Conservation (phyloP, 37 sponge, comb jelly and placozoan genomes). For the Spongilla lacustris region DNA sequence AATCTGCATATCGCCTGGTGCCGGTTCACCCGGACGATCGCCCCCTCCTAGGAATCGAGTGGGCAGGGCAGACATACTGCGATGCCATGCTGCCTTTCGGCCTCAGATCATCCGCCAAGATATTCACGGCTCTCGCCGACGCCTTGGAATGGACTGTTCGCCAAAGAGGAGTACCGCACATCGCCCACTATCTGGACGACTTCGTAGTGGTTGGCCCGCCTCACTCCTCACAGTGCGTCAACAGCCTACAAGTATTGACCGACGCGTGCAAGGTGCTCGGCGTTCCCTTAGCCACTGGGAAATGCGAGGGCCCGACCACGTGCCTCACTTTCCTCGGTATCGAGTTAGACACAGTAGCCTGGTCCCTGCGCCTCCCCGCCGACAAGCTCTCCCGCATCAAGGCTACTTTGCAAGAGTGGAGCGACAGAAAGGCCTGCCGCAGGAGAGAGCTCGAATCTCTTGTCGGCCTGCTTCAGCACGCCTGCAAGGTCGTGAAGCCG, state of each 20-base stretch:
- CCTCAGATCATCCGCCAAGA: conserved; percentile 22
- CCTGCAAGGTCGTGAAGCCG: conserved; percentile 13
- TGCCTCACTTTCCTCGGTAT: conserved; percentile 23
- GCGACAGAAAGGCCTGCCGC: neutral
- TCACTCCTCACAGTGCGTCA: neutral
- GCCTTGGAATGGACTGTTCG: conserved; percentile 11
- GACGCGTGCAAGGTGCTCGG: conserved; percentile 18
- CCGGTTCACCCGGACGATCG: conserved; percentile 36
- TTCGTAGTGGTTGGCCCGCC: conserved; percentile 34
- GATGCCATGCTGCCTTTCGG: conserved; percentile 38
- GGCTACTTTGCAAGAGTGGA: neutral
- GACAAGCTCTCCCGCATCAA: conserved; percentile 19
- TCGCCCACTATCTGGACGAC: conserved; percentile 59
- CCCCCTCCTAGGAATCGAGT: conserved; percentile 12
- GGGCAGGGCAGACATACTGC: neutral
- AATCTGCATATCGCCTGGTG: conserved; percentile 9
- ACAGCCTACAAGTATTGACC: neutral
- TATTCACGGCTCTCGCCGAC: conserved; percentile 33
- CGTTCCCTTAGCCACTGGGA: conserved; percentile 33
- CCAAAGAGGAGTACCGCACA: conserved; percentile 11
- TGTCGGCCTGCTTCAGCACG: neutral
- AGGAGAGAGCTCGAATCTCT: conserved; percentile 15
- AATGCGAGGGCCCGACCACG: conserved; percentile 22
- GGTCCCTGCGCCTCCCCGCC: conserved; percentile 14
- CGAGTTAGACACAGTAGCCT: conserved; percentile 3